Evolutionary conservation across 2,797 vertebrate species (phyloP), one percentile per base, ranked within the genome.

Genomic region (Brachymystax lenok): DNA sequence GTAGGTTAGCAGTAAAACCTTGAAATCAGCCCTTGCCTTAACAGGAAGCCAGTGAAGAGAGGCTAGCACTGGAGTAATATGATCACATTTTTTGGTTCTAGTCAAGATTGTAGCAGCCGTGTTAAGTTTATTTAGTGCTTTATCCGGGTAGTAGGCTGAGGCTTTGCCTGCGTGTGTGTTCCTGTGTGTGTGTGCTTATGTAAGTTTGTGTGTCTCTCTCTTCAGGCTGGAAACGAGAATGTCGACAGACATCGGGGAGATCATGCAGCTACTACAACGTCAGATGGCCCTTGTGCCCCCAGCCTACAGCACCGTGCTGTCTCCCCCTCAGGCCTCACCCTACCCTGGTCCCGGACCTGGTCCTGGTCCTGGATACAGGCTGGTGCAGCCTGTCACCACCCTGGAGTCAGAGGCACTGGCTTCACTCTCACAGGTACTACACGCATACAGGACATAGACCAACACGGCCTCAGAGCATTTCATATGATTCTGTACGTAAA

Each of bases 191-290:
- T 16, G 52, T 73, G 70, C 40, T 46, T 46, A 12, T 46, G 8
- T 46, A 12, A 10, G 40, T 46, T 10, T 46, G 40, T 46, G 40
- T 46, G 40, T 46, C 3, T 74, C 0, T 87, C 69, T 59, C 33
- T 71, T 5, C 84, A 98, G 97, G 93, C 86, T 99, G 90, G 97
- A 98, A 90, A 96, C 91, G 2, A 95, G 96, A 70, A 95, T 98
- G 93, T 96, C 96, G 0, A 83, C 95, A 0, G 97, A 98, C 83
- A 95, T 98, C 50, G 92, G 94, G 3, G 88, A 94, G 3, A 96
- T 98, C 87, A 93, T 98, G 94, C 97, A 98, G 92, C 91, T 98
- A 74, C 93, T 98, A 46, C 97, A 98, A 93, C 95, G 96, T 67
- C 97, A 97, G 89, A 94, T 95, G 82, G 84, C 92, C 0, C 90